Evolutionary conservation across 2,888 invertebrate genomes (phyloP).

Genomic region (Ormyrus rosae): DNA sequence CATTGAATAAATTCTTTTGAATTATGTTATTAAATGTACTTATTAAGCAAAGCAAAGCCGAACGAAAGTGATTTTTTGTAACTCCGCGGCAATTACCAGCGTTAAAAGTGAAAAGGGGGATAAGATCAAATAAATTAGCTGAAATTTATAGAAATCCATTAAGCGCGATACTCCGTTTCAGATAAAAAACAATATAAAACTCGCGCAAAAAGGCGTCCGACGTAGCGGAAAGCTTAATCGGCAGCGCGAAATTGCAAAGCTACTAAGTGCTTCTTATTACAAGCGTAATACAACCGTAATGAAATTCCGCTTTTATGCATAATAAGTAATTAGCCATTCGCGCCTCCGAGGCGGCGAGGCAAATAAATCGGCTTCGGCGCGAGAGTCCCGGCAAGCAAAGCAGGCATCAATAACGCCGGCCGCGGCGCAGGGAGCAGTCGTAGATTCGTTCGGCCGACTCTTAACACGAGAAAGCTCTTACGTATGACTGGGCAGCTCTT

Average conservation of each 20-base stretch:
- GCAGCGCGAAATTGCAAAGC: no score
- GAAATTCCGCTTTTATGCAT: neutral
- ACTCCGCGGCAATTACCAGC: no score
- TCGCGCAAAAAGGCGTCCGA: no score
- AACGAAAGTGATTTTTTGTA: no score
- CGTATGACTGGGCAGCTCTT: conserved; percentile 44
- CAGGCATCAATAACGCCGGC: no score
- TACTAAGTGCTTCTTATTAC: neutral
- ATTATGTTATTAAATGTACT: no score
- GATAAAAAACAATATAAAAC: no score
- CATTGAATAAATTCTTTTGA: no score
- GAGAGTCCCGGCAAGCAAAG: neutral
- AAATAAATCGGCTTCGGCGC: neutral
- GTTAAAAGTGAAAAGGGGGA: no score
- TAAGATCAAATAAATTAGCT: neutral
- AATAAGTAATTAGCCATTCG: conserved; percentile 29
- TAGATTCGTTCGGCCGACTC: conserved; percentile 55
- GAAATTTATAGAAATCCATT: neutral
- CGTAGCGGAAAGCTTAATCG: no score
- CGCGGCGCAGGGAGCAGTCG: conserved; percentile 26
- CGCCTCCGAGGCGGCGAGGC: neutral
- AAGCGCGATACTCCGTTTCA: neutral
- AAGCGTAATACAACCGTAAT: neutral
- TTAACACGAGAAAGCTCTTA: conserved; percentile 58
- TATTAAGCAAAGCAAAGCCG: no score